Evolutionary conservation across 2,113 vertebrate species (phyloP).

Genomic region (Ictalurus furcatus): DNA sequence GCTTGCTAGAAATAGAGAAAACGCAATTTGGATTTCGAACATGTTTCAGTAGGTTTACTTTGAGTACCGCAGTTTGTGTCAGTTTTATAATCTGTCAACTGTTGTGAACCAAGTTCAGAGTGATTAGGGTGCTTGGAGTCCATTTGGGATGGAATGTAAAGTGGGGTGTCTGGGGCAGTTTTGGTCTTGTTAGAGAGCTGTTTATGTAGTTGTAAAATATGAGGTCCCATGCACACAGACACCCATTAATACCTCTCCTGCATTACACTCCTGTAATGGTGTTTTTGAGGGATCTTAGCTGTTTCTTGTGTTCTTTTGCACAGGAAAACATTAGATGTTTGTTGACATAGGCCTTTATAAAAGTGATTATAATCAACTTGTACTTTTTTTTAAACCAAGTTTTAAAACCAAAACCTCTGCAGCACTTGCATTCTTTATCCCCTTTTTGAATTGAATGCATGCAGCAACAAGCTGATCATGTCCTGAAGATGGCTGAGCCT

Average conservation of each 20-base stretch:
- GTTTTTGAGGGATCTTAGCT: background rate
- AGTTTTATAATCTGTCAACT: background rate
- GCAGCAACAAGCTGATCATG: background rate
- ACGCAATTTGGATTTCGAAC: background rate
- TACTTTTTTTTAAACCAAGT: background rate
- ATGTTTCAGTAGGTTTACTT: background rate
- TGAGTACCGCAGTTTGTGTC: background rate
- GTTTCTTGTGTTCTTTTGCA: background rate
- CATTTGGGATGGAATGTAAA: constrained; percentile 38
- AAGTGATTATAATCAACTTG: background rate
- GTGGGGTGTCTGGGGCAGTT: constrained; percentile 5
- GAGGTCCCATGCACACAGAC: background rate
- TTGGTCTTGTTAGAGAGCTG: constrained; percentile 37
- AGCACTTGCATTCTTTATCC: background rate
- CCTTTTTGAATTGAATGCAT: background rate
- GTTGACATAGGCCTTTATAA: background rate
- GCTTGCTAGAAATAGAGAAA: background rate
- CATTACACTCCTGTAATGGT: background rate
- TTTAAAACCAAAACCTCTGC: background rate
- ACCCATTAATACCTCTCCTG: constrained; percentile 2
- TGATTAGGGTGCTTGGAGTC: constrained; percentile 12
- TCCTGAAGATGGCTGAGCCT: background rate
- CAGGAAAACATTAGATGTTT: background rate
- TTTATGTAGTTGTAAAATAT: constrained; percentile 9
- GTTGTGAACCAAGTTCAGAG: constrained; percentile 8